Evolutionary conservation across 2,797 vertebrate species (phyloP), one percentile per base, ranked within the genome.

Genomic region (Capromys pilorides): DNA sequence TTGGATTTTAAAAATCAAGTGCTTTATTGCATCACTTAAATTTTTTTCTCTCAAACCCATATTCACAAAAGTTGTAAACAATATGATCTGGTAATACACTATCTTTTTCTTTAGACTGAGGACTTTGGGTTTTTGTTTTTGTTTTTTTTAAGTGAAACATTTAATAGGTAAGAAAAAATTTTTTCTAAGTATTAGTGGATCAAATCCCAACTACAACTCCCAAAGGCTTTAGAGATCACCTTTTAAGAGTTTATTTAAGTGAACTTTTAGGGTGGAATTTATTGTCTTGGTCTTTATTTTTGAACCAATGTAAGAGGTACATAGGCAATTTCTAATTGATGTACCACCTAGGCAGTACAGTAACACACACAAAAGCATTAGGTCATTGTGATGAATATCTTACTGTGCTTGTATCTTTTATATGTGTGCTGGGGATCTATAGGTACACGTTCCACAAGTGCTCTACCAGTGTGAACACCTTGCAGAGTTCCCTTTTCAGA

Each of bases 1-100:
- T 96, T 95, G 90, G 95, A 90, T 83, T 94, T 91, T 57, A 80
- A 88, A 94, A 95, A 95, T 93, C 84, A 92, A 95, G 51, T 95
- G 86, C 92, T 97, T 96, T 85, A 97, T 95, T 92, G 97, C 94
- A 96, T 97, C 86, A 96, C 86, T 91, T 95, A 57, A 95, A 95
- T 94, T 77, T 10, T 92, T 94, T 54, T 95, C 82, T 94, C 80
- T 92, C 81, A 97, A 93, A 94, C 57, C 88, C 88, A 91, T 80
- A 95, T 90, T 94, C 67, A 93, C 71, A 92, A 88, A 88, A 93
- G 82, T 93, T 96, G 92, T 95, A 95, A 96, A 95, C 96, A 97
- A 82, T 95, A 69, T 92, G 57, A 86, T 87, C 69, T 84, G 78
- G 88, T 97, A 95, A 91, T 93, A 88, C 79, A 85, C 39, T 96